Conservation (phyloP, 1,140 invertebrate genomes). For the Nixonia krombeini region DNA sequence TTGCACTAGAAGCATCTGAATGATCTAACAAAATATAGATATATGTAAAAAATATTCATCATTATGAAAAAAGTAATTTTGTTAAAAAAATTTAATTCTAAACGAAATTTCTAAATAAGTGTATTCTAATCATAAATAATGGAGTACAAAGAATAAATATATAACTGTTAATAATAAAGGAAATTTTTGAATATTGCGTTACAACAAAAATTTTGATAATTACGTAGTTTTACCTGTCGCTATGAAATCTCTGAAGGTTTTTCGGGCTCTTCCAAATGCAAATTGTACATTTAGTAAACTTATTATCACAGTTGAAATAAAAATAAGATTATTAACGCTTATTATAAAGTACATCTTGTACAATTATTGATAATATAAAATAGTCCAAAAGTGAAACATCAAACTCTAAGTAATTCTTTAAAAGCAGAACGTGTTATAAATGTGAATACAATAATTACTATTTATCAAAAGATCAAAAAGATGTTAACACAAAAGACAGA, state of each 20-base stretch:
- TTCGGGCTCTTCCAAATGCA: neutral
- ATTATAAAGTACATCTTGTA: neutral
- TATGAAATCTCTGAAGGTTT: neutral
- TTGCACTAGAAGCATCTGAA: constrained; percentile 14
- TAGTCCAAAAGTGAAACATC: neutral
- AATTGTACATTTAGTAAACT: neutral
- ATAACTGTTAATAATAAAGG: no score
- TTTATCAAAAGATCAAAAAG: no score
- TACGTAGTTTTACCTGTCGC: neutral
- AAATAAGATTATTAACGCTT: neutral
- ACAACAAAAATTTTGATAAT: no score
- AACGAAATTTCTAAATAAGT: no score
- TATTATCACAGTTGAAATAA: neutral
- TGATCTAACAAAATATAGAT: constrained; percentile 20
- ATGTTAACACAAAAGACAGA: no score
- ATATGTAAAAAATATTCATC: neutral
- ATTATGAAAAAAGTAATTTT: neutral
- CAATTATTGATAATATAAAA: neutral
- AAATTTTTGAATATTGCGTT: no score
- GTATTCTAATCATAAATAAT: no score
- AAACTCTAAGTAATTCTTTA: neutral
- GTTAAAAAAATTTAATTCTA: neutral
- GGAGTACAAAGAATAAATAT: no score
- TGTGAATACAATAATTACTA: neutral
- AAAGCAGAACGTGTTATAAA: neutral